Base-by-base conservation (phyloP, 35 echinoderm and acorn worm genomes). In the Acanthaster planci region DNA sequence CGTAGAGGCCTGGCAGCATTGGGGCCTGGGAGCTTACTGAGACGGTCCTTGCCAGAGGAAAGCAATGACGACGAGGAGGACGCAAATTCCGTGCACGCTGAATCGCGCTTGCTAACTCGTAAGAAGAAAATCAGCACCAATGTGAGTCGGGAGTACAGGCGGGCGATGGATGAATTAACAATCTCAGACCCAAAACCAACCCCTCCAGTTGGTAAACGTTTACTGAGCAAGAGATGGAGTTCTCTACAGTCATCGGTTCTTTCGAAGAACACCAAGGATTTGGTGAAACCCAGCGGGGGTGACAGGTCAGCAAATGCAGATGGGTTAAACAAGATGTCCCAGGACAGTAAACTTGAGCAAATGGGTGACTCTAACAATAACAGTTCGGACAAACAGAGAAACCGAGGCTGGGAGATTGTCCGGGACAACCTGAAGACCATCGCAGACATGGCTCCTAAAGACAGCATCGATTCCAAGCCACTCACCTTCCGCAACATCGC, bases 391-490 rank as follows among this genome's bases (percentile, higher is more conserved):
- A 31, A 37, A 34, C 56, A 12, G 19, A 51, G 53, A 47, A 87
- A 85, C 78, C 85, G 93, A 38, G 93, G 93, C 10, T 95, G 93
- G 93, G 67, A 32, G 38, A 88, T 95, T 26, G 76, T 91, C 21
- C 87, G 76, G 76, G 44, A 38, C 2, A 81, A 87, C 34, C 56
- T 95, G 5, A 80, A 84, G 4, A n/a, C 77, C 78, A 95, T 95
- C 60, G 89, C 85, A 10, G 88, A 87, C 39, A 95, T 90, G 85
- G 79, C 85, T 76, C 93, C 93, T 15, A 84, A 77, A 75, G 77
- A 87, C 37, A 76, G 82, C 17, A 95, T 90, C 40, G 87, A 95
- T 51, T 67, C 85, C 29, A 91, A 55, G 31, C 92, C 92, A 27
- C 67, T 88, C 39, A 77, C 77, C 30, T 88, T 93, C 57, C 78